Conservation (phyloP, 2,888 invertebrate genomes). For the Prosopocoilus inquinatus region DNA sequence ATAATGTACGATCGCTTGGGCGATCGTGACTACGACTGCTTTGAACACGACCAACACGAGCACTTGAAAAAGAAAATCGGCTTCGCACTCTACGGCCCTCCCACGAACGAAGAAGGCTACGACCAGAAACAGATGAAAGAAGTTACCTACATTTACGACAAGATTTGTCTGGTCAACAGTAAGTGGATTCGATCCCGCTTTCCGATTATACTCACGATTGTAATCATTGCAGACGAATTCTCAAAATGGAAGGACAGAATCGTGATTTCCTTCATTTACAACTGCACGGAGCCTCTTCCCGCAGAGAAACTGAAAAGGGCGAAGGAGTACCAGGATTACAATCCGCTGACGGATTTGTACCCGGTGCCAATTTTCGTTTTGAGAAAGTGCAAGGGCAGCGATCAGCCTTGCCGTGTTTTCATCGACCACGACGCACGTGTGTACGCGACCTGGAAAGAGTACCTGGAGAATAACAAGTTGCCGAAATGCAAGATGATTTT, state of each 20-base stretch:
- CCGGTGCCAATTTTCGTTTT: slow-evolving; percentile 43
- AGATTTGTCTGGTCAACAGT: slow-evolving; percentile 30
- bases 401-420: slow-evolving; percentile 40
- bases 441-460: slow-evolving; percentile 57
- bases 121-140: slow-evolving; percentile 31
- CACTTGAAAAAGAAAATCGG: slow-evolving; percentile 57
- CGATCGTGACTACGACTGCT: slow-evolving; percentile 57
- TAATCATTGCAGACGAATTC: slow-evolving; percentile 15
- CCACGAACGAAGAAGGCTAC: slow-evolving; percentile 51
- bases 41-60: slow-evolving; percentile 54
- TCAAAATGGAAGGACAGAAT: slow-evolving; percentile 23
- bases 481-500: slow-evolving; percentile 57
- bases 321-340: slow-evolving; percentile 38
- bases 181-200: slow-evolving; percentile 11
- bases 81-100: slow-evolving; percentile 58
- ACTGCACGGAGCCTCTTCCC: slow-evolving; percentile 37
- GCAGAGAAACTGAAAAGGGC: slow-evolving; percentile 34
- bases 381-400: slow-evolving; percentile 39
- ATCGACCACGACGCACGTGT: slow-evolving; percentile 52
- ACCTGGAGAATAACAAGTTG: slow-evolving; percentile 54
- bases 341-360: slow-evolving; percentile 38
- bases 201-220: too few relatives aligned
- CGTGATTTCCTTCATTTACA: slow-evolving; percentile 23
- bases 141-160: slow-evolving; percentile 31
- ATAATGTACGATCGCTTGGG: slow-evolving; percentile 59